A percentile compares a stretch with the other conserved stretches of the same genome.
Evolutionary conservation across 2,888 invertebrate genomes (phyloP).

Genomic region (Phengaris arion): DNA sequence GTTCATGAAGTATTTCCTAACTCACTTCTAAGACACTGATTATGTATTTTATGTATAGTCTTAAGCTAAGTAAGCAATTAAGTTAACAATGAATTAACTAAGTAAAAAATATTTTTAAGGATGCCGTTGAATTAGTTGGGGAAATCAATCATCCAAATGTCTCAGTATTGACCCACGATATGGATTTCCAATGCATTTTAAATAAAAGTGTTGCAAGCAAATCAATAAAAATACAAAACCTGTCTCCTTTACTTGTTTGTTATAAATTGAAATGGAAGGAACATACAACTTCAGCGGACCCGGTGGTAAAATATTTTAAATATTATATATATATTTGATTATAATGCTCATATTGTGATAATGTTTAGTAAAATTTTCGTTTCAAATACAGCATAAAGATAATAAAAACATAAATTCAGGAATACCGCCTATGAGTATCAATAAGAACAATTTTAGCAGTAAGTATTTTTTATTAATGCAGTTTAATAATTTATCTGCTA

Average conservation of each 20-base stretch:
- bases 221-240: constrained; percentile 65
- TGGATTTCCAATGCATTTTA: constrained; percentile 82
- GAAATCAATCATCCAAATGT: constrained; percentile 85
- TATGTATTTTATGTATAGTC: too few relatives aligned
- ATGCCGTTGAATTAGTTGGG: constrained; percentile 80
- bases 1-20: too few relatives aligned
- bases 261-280: constrained; percentile 67
- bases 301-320: constrained; percentile 45
- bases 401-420: not conserved
- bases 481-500: not conserved
- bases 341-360: not conserved
- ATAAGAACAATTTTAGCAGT: not conserved
- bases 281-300: constrained; percentile 46
- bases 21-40: too few relatives aligned
- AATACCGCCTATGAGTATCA: not conserved
- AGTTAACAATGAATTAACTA: too few relatives aligned
- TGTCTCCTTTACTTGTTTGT: constrained; percentile 64
- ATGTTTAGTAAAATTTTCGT: not conserved
- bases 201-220: constrained; percentile 64
- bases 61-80: too few relatives aligned
- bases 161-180: constrained; percentile 70
- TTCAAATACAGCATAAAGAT: not conserved
- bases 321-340: not conserved
- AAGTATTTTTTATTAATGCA: not conserved
- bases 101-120: constrained; percentile 65